Conservation (phyloP, 2,888 invertebrate species). For the Subacronicta megacephala region DNA sequence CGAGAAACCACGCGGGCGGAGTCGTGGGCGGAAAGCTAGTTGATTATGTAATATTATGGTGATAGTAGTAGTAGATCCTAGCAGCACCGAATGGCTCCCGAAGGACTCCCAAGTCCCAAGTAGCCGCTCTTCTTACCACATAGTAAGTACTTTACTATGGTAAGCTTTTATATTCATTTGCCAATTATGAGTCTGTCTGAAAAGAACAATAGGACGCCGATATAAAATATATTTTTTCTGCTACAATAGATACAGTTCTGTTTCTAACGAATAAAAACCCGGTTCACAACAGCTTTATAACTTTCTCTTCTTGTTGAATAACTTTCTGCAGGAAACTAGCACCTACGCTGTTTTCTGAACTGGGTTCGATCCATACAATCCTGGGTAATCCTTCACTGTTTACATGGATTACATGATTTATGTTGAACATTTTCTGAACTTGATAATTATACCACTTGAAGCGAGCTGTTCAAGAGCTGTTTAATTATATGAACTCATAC, state of each 20-base stretch:
- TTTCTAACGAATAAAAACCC: constrained; percentile 26
- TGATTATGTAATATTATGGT: too few relatives aligned
- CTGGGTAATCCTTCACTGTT: constrained; percentile 17
- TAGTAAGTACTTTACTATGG: too few relatives aligned
- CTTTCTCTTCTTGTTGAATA: constrained; percentile 31
- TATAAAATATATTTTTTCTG: constrained; percentile 13
- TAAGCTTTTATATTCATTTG: too few relatives aligned
- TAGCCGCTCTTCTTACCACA: too few relatives aligned
- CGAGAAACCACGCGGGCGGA: too few relatives aligned
- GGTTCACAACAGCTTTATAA: constrained; percentile 7
- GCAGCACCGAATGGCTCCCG: too few relatives aligned
- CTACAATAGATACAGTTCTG: constrained; percentile 14
- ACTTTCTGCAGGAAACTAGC: constrained; percentile 10
- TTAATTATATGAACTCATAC: constrained; percentile 7
- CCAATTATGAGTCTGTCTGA: too few relatives aligned
- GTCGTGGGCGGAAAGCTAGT: too few relatives aligned
- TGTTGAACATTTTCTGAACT: constrained; percentile 5
- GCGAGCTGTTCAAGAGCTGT: constrained; percentile 16
- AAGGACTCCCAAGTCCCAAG: too few relatives aligned
- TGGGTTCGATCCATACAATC: constrained; percentile 4
- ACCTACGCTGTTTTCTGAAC: constrained; percentile 9
- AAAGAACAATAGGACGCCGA: constrained; percentile 12
- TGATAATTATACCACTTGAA: constrained; percentile 4
- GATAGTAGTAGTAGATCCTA: too few relatives aligned
- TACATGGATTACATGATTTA: constrained; percentile 10